These are phyloP conservation scores for Pipra filicauda DNA, from an alignment of 2,113 vertebrate species.

Conservation along the genomic window DNA sequence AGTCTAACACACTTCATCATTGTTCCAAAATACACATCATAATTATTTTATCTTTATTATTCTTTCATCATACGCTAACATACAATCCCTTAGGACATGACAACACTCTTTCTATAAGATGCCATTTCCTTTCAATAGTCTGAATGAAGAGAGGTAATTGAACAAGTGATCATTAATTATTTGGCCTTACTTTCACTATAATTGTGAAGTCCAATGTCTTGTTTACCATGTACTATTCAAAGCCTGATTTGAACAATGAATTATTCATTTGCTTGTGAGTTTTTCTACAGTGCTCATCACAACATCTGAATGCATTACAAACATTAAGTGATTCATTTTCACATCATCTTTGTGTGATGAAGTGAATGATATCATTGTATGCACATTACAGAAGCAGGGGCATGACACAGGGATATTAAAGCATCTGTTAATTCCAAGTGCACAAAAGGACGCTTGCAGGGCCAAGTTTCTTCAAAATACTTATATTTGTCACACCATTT, in stretches of 20 bases:
- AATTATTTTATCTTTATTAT: neutral
- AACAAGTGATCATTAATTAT: neutral
- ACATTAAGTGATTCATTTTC: slow-evolving; percentile 30
- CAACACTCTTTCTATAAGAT: neutral
- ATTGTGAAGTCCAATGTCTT: neutral
- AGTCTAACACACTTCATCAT: neutral
- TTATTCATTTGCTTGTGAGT: slow-evolving; percentile 43
- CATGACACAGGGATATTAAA: neutral
- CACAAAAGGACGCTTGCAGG: neutral
- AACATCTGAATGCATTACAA: slow-evolving; percentile 22
- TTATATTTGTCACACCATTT: neutral
- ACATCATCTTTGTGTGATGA: slow-evolving; percentile 20
- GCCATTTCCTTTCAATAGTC: neutral
- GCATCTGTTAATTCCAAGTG: neutral
- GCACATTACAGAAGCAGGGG: neutral
- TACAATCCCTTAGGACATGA: neutral
- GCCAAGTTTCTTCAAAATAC: neutral
- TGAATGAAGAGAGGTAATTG: neutral
- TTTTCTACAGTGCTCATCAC: slow-evolving; percentile 40
- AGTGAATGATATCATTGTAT: slow-evolving; percentile 33
- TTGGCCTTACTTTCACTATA: neutral
- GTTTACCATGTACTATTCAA: slow-evolving; percentile 3
- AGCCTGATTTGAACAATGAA: slow-evolving; percentile 25
- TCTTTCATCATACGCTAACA: neutral
- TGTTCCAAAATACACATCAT: neutral